Evolutionary conservation across 2,113 vertebrate species (phyloP), one percentile per base, ranked within the genome.

Genomic region (Vicugna pacos): DNA sequence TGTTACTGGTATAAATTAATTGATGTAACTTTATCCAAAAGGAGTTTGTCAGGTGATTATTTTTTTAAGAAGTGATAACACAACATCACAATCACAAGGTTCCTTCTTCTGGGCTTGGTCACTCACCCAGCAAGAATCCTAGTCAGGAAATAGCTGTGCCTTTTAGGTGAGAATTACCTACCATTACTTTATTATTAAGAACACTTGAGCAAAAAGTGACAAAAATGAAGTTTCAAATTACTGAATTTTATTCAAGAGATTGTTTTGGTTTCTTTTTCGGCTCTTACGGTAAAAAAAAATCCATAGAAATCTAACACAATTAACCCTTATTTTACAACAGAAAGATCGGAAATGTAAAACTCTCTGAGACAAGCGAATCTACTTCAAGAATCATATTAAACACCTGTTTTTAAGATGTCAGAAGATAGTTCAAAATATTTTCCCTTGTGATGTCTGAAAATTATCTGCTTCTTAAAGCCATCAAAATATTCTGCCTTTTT

Each of bases 271-370:
- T 2, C 2, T 75, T 93, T 70, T 85, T 38, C 77, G 69, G 16
- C 8, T 67, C 65, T 73, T 87, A 67, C 4, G 56, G 26, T 24
- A 58, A 89, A 94, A 91, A 62, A 89, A 94, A 91, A 20, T 30
- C 12, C 54, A 76, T 13, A 72, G 14, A 84, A 79, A 20, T 35
- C 46, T 84, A 96, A 84, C 5, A 94, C 83, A 20, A 73, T 69
- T 35, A 93, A 80, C 10, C 3, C 16, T 91, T 88, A 79, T 32
- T 91, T 84, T 65, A 56, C 60, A 83, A 94, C 86, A 91, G 54
- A 92, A 79, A 80, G 17, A 85, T 0, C 70, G 6, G 76, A 93
- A 85, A 93, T 89, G 12, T 88, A 89, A 95, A 97, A 86, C 19
- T 65, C 35, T 48, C 42, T 73, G 70, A 73, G 32, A 32, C 50